Evolutionary conservation across 2,113 vertebrate species (phyloP), one percentile per base, ranked within the genome.

Genomic region (Dryoscopus gambensis): DNA sequence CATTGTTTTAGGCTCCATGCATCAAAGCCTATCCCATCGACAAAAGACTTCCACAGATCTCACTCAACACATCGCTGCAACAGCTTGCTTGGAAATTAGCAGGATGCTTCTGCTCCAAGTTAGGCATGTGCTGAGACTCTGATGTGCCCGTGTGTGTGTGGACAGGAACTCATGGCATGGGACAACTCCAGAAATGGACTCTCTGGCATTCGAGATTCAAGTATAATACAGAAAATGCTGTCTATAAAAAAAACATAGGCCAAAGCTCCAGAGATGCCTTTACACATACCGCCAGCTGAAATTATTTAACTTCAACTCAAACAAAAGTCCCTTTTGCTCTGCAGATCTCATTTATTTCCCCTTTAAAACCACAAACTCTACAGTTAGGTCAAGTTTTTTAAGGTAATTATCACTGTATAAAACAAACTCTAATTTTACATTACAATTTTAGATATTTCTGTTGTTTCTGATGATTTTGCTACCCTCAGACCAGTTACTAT

Each of bases 141-240:
- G 15, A 64, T 30, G 44, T 0, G 17, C 10, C n/a, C 7, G 0
- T 1, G 0, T 3, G 4, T n/a, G 5, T 7, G 7, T 10, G 23
- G 47, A 69, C 42, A 50, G 13, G 30, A 95, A 63, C 37, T 67
- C 64, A n/a, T 2, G 9, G 33, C 59, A 56, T 1, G 39, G 33
- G 35, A 69, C 56, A 35, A 69, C 9, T 24, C 11, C 25, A 31
- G 30, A 23, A 62, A 77, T 4, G 4, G 68, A 59, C 27, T 18
- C 40, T 28, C 37, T 70, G 46, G 23, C 3, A 6, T 25, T 52
- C 11, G 17, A 37, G 40, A 83, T 49, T 73, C 75, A 90, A 86
- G 5, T 35, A 18, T 30, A 27, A 28, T 6, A 11, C 1, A 60
- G 37, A 79, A 89, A 83, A 76, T 18, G 28, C 15, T 65, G 33